Evolutionary conservation across 2,113 vertebrate species (phyloP).

Genomic region (Tragelaphus imberbis): DNA sequence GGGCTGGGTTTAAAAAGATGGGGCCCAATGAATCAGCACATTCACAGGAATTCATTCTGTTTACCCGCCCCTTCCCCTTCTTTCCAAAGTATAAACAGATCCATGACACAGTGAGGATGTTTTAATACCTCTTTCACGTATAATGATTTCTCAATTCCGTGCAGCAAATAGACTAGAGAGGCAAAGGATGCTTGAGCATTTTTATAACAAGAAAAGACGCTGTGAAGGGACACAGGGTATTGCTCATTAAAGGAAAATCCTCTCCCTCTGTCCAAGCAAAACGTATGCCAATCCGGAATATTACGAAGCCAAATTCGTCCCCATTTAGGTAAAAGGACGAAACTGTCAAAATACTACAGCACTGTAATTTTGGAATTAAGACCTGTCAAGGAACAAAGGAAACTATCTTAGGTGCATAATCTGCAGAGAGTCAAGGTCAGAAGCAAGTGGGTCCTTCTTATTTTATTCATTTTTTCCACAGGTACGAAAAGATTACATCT

Average conservation of each 20-base stretch:
- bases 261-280: conserved; percentile 32
- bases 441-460: conserved; percentile 49
- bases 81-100: not conserved
- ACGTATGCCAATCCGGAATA: conserved; percentile 14
- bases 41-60: not conserved
- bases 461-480: conserved; percentile 69
- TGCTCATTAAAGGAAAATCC: conserved; percentile 46
- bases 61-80: not conserved
- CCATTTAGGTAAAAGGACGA: conserved; percentile 24
- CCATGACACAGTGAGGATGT: not conserved
- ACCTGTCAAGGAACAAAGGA: not conserved
- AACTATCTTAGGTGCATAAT: not conserved
- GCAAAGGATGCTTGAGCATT: not conserved
- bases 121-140: conserved; percentile 17
- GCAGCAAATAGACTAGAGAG: conserved; percentile 13
- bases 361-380: conserved; percentile 48
- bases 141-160: not conserved
- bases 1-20: not conserved
- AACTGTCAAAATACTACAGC: conserved; percentile 50
- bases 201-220: conserved; percentile 56
- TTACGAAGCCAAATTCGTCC: not conserved
- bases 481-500: conserved; percentile 66
- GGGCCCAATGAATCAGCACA: not conserved
- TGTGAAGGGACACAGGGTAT: conserved; percentile 37
- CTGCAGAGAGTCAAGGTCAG: conserved; percentile 67